Evolutionary conservation across 1,140 invertebrate species (phyloP), one percentile per base, ranked within the genome.

Genomic region (Cylas formicarius): DNA sequence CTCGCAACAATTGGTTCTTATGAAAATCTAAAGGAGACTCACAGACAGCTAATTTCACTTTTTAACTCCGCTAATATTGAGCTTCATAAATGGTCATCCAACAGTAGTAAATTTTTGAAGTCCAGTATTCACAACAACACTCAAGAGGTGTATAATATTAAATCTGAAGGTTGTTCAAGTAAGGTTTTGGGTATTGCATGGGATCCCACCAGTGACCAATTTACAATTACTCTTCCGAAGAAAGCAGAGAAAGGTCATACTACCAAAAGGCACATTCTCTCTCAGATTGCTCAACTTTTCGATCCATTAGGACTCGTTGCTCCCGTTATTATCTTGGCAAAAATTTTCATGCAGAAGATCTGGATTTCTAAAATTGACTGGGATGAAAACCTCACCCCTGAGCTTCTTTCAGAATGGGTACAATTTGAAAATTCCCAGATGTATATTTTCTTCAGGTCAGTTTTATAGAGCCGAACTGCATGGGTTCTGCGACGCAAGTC

Each of bases 261-360:
- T 5, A 24, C 32, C 2, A 44, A 44, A 16, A 18, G 42, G 18
- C 35, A 11, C 8, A 44, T 44, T 24, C 21, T 44, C 16, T 44
- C 42, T 8, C 9, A 20, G 9, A 16, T 44, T 7, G 42, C 42
- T 11, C 32, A 44, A 39, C 22, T 35, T 7, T 44, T 22, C 19
- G 42, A 44, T 13, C 42, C 42, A 2, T 24, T 44, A 10, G 35
- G 42, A 2, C 29, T 44, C 6, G 10, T 44, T 9, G 45, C 56
- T 18, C 67, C 68, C 8, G 24, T 66, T 2, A 57, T 58, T 8
- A 50, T 70, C 7, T 44, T 20, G 13, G 56, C 58, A n/a, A 70
- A 72, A 50, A 49, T 67, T 4, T 33, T 71, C 1, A 52, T 71
- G 17, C 67, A 72, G 57, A 43, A 50, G 11, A 9, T 70, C 1